Conservation (phyloP, 2,797 vertebrate genomes). For the Coendou prehensilis region DNA sequence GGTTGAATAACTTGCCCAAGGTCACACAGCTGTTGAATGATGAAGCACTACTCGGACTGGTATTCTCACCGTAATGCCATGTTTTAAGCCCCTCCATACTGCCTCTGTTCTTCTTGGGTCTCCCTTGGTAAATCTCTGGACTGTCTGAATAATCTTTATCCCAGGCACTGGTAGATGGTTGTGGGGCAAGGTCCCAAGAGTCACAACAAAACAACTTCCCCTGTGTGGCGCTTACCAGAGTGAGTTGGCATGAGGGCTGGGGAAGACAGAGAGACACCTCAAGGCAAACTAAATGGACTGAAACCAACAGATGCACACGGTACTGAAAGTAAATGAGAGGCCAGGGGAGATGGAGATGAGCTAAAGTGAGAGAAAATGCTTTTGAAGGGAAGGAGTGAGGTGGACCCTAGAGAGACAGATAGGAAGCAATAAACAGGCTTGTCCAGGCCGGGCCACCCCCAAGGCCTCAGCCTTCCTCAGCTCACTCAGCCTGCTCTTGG, state of each 20-base stretch:
- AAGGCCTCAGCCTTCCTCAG: not conserved
- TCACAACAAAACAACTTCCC: not conserved
- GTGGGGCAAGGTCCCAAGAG: not conserved
- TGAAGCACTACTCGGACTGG: not conserved
- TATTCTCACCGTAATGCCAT: not conserved
- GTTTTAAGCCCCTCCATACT: not conserved
- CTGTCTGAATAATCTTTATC: not conserved
- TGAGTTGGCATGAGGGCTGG: not conserved
- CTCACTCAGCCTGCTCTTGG: not conserved
- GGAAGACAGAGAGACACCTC: not conserved
- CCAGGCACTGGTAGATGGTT: not conserved
- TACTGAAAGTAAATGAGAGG: not conserved
- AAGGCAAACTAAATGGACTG: conserved; percentile 8
- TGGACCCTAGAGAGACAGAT: not conserved
- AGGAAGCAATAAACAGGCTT: not conserved
- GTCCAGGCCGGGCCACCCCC: not conserved
- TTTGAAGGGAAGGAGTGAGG: conserved; percentile 38
- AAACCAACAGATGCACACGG: not conserved
- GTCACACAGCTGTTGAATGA: not conserved
- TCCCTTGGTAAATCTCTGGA: not conserved
- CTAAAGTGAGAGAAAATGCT: not conserved
- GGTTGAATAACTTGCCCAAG: not conserved
- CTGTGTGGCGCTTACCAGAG: not conserved
- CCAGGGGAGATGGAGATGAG: not conserved
- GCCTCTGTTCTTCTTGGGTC: not conserved